Base-by-base conservation (phyloP, 2,888 invertebrate species). In the Andricus quercusramuli region DNA sequence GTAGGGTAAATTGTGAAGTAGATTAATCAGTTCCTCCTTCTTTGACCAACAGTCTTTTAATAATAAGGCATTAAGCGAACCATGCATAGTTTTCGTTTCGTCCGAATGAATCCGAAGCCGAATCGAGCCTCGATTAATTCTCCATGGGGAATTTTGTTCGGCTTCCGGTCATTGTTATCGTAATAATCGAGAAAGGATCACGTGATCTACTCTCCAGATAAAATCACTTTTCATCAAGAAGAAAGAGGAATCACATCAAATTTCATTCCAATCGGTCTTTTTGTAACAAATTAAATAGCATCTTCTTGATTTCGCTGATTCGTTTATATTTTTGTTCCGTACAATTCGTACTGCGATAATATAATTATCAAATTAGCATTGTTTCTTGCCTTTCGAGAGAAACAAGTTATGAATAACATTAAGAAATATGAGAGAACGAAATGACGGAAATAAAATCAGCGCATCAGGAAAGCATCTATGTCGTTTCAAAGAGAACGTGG, bases 111-210 rank as follows among this genome's bases (percentile, higher is more conserved):
- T 84, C 83, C 80, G 80, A 79, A 82, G 83, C 83, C 83, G 82
- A 83, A 83, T 51, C 80, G 78, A 83, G 68, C 79, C 78, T 78
- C 84, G 79, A 83, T 86, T 87, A 84, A 85, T 85, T 83, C 80
- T 83, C 79, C 76, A 78, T 79, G 80, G 82, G 81, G 89, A 88
- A 88, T 88, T 90, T 88, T 80, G 51, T 87, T 66, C 76, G 89
- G 89, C 89, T 91, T 90, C 90, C 85, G 85, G 83, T 86, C 87
- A 87, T 88, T 86, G 86, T 86, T 80, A 65, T 80, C 78, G 77
- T 81, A 81, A 85, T 85, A 86, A 86, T 83, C 83, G 62, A 81
- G 81, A 83, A 77, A 83, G 82, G 83, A 85, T 85, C 82, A 82
- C 82, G 3, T 25, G 51, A 51, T 74, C 51, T 76, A 44, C 78